Evolutionary conservation across 2,888 invertebrate species (phyloP), one percentile per base, ranked within the genome.

Genomic region (Perithous albicinctus): DNA sequence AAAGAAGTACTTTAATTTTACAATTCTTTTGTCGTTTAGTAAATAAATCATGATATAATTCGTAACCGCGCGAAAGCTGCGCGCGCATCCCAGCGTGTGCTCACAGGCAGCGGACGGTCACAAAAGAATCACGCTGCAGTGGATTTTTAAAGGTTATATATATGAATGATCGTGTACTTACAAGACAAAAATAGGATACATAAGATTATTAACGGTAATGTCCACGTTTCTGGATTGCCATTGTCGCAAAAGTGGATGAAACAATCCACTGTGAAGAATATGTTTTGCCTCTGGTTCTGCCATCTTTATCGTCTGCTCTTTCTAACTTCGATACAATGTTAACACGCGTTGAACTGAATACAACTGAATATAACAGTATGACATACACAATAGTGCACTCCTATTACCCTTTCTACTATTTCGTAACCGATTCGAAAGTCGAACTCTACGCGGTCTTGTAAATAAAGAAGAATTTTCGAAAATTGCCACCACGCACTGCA

Each of bases 171-270:
- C 20, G 12, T 10, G 35, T 87, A 95, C 96, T 96, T 94, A 97
- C 96, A 96, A 93, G 76, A 98, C 93, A 91, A 98, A 98, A 69
- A 98, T 93, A 0, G 98, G 98, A 89, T 97, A 97, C 97, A 98
- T 98, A 46, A 98, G 94, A 93, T 97, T 97, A 83, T 96, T 95
- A 0, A 96, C 93, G 46, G 95, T 94, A 78, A 98, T 95, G 86
- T 95, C 94, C 51, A 96, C 95, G 89, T 96, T 95, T 7, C 95
- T 94, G 81, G 96, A 95, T 92, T 98, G 98, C 94, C 98, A 96
- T 91, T 95, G 94, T 81, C 99, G 94, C 74, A 98, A 92, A n/a
- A 96, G 95, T 2, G 96, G 95, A 92, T 98, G 97, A 91, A 96
- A 97, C 91, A 97, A 97, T 61, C 97, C 96, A 89, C 97, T 96